Conservation (phyloP, 2,888 invertebrate species). For the Drosophila greeni region DNA sequence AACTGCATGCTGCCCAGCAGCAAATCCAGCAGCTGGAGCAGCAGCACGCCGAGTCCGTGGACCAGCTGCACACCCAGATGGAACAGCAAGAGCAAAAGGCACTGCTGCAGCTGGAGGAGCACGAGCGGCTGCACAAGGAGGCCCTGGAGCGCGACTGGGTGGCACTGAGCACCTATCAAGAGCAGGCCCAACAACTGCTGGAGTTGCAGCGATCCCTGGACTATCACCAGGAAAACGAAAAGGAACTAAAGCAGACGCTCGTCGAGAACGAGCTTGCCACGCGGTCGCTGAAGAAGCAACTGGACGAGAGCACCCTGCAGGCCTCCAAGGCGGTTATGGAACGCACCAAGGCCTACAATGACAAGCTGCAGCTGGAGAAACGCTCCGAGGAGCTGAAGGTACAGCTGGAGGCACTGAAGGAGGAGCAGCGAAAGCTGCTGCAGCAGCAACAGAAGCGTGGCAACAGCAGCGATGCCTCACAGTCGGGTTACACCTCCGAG, state of each 20-base stretch:
- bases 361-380: slow-evolving; percentile 83
- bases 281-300: slow-evolving; percentile 82
- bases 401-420: slow-evolving; percentile 58
- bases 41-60: slow-evolving; percentile 65
- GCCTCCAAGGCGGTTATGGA: slow-evolving; percentile 87
- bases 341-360: slow-evolving; percentile 85
- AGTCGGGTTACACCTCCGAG: slow-evolving; percentile 80
- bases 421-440: slow-evolving; percentile 68
- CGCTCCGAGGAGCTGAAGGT: slow-evolving; percentile 66
- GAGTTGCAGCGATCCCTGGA: slow-evolving; percentile 77
- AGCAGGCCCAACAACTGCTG: slow-evolving; percentile 79
- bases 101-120: slow-evolving; percentile 55
- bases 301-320: slow-evolving; percentile 86
- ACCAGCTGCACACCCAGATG: slow-evolving; percentile 66
- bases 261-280: slow-evolving; percentile 80
- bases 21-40: slow-evolving; percentile 72
- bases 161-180: slow-evolving; percentile 81
- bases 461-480: slow-evolving; percentile 71
- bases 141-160: slow-evolving; percentile 81
- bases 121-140: slow-evolving; percentile 78
- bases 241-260: slow-evolving; percentile 77
- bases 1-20: slow-evolving; percentile 67
- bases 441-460: slow-evolving; percentile 54
- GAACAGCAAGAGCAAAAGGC: slow-evolving; percentile 60
- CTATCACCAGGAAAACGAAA: slow-evolving; percentile 78